Percentiles rank a stretch among this genome's conserved stretches.
Evolutionary conservation across 2,113 vertebrate genomes (phyloP).

Genomic region (Ammodramus savannarum): DNA sequence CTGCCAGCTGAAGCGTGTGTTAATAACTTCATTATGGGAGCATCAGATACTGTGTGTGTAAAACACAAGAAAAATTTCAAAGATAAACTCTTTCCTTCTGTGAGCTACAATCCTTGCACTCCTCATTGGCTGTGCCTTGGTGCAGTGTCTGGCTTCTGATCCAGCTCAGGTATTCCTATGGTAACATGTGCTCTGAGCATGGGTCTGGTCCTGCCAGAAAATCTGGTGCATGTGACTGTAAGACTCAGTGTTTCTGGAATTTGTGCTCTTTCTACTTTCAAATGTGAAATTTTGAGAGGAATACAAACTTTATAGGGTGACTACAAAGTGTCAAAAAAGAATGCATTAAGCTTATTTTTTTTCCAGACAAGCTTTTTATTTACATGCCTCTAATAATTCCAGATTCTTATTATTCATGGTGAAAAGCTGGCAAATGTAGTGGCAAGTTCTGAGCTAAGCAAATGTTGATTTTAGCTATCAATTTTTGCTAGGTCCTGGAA

Average conservation of each 20-base stretch:
- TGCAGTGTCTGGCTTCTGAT: neutral
- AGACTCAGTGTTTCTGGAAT: neutral
- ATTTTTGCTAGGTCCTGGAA: neutral
- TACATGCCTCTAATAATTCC: neutral
- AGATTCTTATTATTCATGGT: neutral
- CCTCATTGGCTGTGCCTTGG: neutral
- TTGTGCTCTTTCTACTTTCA: neutral
- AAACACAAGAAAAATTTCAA: neutral
- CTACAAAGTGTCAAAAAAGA: neutral
- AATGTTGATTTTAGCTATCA: neutral
- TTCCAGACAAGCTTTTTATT: neutral
- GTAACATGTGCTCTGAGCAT: neutral
- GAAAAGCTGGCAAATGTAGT: neutral
- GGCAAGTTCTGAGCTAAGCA: neutral
- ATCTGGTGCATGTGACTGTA: neutral
- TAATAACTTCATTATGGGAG: neutral
- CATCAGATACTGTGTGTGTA: neutral
- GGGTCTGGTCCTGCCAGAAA: neutral
- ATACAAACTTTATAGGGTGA: neutral
- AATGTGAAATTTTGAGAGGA: neutral
- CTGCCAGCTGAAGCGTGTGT: neutral
- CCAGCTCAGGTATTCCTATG: neutral
- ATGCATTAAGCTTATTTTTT: neutral
- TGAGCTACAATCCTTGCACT: neutral
- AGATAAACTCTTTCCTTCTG: neutral